phyloP scores from a whole-genome alignment of 2,888 invertebrate genomes.

The Formica aserva region DNA sequence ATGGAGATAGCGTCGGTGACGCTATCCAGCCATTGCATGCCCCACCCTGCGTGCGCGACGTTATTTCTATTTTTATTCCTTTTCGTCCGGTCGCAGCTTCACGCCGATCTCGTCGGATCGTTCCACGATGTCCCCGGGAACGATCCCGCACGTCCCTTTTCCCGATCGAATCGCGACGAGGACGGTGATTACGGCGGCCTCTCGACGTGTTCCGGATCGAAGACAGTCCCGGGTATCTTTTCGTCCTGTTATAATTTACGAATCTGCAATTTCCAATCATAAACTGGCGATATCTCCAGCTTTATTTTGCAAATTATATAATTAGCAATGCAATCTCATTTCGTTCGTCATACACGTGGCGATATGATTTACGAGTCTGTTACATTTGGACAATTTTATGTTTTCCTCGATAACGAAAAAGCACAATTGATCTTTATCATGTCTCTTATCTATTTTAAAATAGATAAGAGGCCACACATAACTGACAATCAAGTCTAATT shows the following conservation, averaged over 20 bases:
- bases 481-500: conserved; percentile 26
- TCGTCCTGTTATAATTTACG: neutral
- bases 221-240: neutral
- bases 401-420: neutral
- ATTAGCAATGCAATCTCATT: neutral
- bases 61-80: conserved; percentile 72
- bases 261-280: neutral
- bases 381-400: neutral
- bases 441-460: neutral
- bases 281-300: neutral
- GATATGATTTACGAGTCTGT: neutral
- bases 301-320: neutral
- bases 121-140: neutral
- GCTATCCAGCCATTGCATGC: conserved; percentile 82
- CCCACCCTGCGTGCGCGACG: conserved; percentile 78
- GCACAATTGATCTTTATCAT: neutral
- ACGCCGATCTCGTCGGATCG: neutral
- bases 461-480: conserved; percentile 14
- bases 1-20: conserved; percentile 77
- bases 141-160: neutral
- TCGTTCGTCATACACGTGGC: neutral
- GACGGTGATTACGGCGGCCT: neutral
- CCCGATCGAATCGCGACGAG: neutral
- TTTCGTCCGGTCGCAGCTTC: neutral
- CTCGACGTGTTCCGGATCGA: conserved; percentile 30